phyloP scores from a whole-genome alignment of 2,888 invertebrate species.

The Cryptocephalus primarius region DNA sequence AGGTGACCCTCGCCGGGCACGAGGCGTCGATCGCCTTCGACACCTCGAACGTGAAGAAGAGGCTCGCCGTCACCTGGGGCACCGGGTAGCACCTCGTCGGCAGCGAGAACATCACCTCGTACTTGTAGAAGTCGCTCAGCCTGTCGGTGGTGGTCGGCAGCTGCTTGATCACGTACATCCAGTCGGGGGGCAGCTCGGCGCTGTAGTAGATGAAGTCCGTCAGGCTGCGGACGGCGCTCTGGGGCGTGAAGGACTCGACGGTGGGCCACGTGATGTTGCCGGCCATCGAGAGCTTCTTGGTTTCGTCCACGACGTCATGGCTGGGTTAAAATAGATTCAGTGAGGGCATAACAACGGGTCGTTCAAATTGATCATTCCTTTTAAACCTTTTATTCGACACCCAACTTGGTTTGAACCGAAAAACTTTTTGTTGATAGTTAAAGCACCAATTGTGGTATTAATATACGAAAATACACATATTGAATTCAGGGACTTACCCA shows the following conservation, averaged over 20 bases:
- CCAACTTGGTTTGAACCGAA: no score
- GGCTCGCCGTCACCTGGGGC: constrained; percentile 12
- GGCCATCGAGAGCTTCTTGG: background rate
- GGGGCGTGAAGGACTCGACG: constrained; percentile 3
- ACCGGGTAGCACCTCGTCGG: constrained; percentile 15
- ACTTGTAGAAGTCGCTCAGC: constrained; percentile 7
- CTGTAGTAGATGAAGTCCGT: constrained; percentile 7
- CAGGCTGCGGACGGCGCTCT: background rate
- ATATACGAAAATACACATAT: no score
- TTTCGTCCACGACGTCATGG: background rate
- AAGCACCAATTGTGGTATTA: no score
- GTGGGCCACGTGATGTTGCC: constrained; percentile 8
- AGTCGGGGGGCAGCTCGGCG: constrained; percentile 5
- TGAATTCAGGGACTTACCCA: no score
- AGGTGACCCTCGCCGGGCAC: background rate
- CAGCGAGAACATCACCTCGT: constrained; percentile 13
- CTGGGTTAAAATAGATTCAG: background rate
- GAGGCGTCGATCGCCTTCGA: background rate
- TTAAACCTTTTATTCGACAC: no score
- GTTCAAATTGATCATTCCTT: no score
- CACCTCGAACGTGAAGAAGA: constrained; percentile 12
- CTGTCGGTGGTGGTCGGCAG: constrained; percentile 1
- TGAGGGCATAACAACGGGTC: no score
- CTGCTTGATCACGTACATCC: constrained; percentile 6
- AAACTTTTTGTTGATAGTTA: no score